phyloP scores from a whole-genome alignment of 2,797 vertebrate species.

The Helostoma temminkii region DNA sequence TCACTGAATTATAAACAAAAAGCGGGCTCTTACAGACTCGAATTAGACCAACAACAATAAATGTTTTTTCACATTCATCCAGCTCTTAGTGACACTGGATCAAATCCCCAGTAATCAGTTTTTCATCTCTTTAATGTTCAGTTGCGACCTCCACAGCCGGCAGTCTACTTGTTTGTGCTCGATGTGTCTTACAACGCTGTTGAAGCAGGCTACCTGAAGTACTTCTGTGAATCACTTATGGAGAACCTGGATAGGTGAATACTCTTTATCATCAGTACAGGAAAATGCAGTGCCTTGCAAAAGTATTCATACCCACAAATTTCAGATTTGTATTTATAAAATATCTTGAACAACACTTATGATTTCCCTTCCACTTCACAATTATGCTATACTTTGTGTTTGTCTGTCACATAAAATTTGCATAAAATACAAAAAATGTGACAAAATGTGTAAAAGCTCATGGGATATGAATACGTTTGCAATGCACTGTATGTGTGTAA shows the following conservation, averaged over 20 bases:
- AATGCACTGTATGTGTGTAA: too few relatives aligned
- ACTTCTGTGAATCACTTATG: slow-evolving; percentile 92
- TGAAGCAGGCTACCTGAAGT: slow-evolving; percentile 93
- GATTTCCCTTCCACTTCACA: too few relatives aligned
- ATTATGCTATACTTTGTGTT: too few relatives aligned
- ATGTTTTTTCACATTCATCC: neutral
- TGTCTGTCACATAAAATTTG: too few relatives aligned
- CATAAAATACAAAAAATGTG: too few relatives aligned
- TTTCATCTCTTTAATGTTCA: slow-evolving; percentile 53
- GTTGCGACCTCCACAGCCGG: slow-evolving; percentile 96
- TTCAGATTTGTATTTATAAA: too few relatives aligned
- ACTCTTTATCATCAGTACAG: too few relatives aligned
- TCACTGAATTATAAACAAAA: neutral
- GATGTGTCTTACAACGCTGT: slow-evolving; percentile 97
- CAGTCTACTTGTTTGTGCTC: slow-evolving; percentile 95
- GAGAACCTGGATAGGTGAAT: slow-evolving; percentile 96
- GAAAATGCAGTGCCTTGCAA: too few relatives aligned
- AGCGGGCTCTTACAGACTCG: fast-evolving
- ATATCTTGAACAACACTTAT: too few relatives aligned
- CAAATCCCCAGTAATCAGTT: neutral
- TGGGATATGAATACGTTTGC: too few relatives aligned
- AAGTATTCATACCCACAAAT: too few relatives aligned
- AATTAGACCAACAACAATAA: neutral
- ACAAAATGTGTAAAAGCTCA: too few relatives aligned
- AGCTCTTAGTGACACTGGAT: neutral